A percentile compares a stretch with the other conserved stretches of the same genome.
These are phyloP conservation scores for Trachops cirrhosus DNA, from an alignment of 2,797 vertebrate genomes.

Conservation along the genomic window DNA sequence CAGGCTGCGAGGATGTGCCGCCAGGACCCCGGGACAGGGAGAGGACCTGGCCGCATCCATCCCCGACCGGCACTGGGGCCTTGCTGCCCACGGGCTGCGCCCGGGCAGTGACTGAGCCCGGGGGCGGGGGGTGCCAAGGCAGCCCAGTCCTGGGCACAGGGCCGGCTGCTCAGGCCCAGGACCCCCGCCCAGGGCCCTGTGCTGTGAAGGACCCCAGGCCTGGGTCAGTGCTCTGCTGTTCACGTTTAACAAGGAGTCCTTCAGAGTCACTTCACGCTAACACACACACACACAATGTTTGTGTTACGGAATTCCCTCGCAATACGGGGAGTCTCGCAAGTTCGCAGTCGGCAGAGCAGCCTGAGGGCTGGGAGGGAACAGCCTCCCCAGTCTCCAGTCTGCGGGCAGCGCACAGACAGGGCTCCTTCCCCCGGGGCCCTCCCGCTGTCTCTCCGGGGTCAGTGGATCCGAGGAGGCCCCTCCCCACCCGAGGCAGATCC, in stretches of 20 bases:
- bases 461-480: not conserved
- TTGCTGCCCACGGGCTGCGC: not conserved
- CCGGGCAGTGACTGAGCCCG: not conserved
- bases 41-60: no score
- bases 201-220: not conserved
- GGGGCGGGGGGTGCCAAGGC: not conserved
- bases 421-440: not conserved
- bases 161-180: not conserved
- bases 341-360: not conserved
- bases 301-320: not conserved
- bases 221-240: not conserved
- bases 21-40: not conserved
- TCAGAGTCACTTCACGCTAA: not conserved
- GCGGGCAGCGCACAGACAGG: not conserved
- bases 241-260: not conserved
- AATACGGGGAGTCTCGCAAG: not conserved
- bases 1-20: no score
- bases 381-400: fast-evolving
- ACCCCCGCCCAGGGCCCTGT: fast-evolving
- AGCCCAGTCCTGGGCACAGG: not conserved
- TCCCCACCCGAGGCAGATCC: no score
- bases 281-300: no score
- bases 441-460: not conserved
- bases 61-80: not conserved
- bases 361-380: fast-evolving